These are phyloP conservation scores for Aphaenogaster rudis DNA, from an alignment of 1,140 invertebrate genomes.

Conservation along the genomic window DNA sequence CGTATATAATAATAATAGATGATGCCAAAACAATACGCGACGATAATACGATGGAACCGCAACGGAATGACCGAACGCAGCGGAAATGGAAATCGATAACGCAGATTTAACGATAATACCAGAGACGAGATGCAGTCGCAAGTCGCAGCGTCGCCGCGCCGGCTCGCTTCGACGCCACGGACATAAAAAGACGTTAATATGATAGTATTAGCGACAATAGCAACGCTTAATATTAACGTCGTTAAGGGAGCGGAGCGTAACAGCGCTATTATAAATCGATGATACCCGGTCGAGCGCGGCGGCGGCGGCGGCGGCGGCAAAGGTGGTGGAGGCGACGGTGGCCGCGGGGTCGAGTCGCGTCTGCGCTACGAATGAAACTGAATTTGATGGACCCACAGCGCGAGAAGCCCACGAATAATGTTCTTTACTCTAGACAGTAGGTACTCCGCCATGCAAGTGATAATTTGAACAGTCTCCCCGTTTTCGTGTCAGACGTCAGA, in stretches of 20 bases:
- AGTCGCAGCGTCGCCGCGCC: constrained; percentile 26
- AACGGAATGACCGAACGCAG: constrained; percentile 8
- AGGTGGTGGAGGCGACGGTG: background rate
- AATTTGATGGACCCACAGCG: constrained; percentile 68
- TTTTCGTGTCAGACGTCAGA: constrained; percentile 85
- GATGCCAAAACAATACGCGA: background rate
- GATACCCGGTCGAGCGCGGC: constrained; percentile 22
- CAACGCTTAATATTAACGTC: constrained; percentile 59
- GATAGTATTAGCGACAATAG: constrained; percentile 56
- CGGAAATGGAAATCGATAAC: constrained; percentile 54
- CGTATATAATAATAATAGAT: constrained; percentile 17
- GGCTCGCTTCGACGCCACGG: constrained; percentile 7
- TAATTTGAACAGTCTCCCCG: constrained; percentile 84
- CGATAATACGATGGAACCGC: background rate
- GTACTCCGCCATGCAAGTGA: constrained; percentile 84
- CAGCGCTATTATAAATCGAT: constrained; percentile 73
- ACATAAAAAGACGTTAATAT: constrained; percentile 39
- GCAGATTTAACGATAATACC: constrained; percentile 36
- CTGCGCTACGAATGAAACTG: constrained; percentile 71
- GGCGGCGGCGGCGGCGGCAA: background rate
- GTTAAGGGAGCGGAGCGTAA: constrained; percentile 53
- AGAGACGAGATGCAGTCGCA: constrained; percentile 24
- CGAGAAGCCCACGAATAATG: constrained; percentile 46
- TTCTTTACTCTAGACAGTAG: constrained; percentile 79
- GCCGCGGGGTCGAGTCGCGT: constrained; percentile 54